Base-by-base conservation (phyloP, 1,140 invertebrate genomes). In the Drosophila nebulosa region DNA sequence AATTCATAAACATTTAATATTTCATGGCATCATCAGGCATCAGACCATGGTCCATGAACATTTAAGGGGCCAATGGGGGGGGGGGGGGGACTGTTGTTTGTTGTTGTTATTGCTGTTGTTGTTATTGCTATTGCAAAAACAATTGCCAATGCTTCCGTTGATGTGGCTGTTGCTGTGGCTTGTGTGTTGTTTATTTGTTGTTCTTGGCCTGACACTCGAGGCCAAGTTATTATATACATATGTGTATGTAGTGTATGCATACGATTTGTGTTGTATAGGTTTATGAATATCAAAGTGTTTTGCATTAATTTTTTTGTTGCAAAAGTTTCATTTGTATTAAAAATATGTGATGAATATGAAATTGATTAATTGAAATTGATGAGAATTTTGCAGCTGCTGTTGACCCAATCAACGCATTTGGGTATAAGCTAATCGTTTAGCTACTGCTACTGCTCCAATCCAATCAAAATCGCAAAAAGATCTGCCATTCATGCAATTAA, bases 1-100 rank as follows among this genome's bases (percentile, higher is more conserved):
- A 80, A 80, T 80, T 80, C 78, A 80, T 80, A 80, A 80, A 80
- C 78, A 80, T 80, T 80, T 61, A 76, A 80, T 80, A 80, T 80
- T 80, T 80, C 65, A 80, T 80, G 78, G 56, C 26, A 58, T 63
- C 72, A 73, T 65, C 70, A 30, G 27, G 39, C n/a, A 32, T 32
- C 9, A 30, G 27, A 30, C 27, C 18, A 46, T 46, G 39, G 16
- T 18, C 39, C 78, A 72, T 72, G 67, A 64, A 72, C 78, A 80
- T 76, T 80, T 75, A 18, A 79, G 78, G 63, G 62, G 52, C 63
- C 67, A 64, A 50, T 58, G 46, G 55, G 51, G 57, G 60, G n/a
- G n/a, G n/a, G n/a, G n/a, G n/a, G n/a, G n/a, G n/a, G n/a, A n/a
- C n/a, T n/a, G n/a, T n/a, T 61, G 52, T 30, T 77, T 35, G 35